Conservation (phyloP, 2,888 invertebrate species). For the Melipona beecheii region DNA sequence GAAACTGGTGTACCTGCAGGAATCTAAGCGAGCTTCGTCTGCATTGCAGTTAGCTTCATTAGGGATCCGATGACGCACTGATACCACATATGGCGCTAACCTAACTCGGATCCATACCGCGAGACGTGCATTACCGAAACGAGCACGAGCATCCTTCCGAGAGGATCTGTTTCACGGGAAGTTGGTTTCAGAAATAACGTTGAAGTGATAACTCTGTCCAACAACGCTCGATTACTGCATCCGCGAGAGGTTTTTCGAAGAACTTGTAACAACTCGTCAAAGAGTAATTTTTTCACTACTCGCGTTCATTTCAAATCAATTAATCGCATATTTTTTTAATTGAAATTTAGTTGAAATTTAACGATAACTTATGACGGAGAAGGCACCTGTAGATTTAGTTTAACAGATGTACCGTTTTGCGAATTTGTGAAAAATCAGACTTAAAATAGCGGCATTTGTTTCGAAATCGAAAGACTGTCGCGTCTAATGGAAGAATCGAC, state of each 20-base stretch:
- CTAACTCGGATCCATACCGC: conserved; percentile 15
- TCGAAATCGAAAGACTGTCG: no score
- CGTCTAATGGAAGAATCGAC: no score
- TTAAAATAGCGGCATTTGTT: no score
- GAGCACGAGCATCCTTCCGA: not conserved
- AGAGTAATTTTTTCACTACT: not conserved
- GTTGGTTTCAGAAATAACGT: not conserved
- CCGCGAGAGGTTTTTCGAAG: not conserved
- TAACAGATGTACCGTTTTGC: no score
- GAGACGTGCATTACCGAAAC: conserved; percentile 9
- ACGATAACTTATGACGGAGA: no score
- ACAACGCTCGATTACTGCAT: not conserved
- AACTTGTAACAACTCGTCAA: not conserved
- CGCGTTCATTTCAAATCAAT: no score
- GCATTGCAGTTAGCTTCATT: conserved; percentile 37
- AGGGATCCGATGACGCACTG: conserved; percentile 35
- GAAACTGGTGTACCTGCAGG: not conserved
- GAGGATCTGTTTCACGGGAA: not conserved
- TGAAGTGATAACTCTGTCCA: not conserved
- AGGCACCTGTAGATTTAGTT: no score
- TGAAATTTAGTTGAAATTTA: no score
- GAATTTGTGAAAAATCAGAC: no score
- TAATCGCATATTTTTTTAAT: no score
- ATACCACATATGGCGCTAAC: conserved; percentile 29
- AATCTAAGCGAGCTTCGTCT: conserved; percentile 12